These are phyloP conservation scores for Rousettus madagascariensis DNA, from an alignment of 2,797 vertebrate genomes.

Conservation along the genomic window DNA sequence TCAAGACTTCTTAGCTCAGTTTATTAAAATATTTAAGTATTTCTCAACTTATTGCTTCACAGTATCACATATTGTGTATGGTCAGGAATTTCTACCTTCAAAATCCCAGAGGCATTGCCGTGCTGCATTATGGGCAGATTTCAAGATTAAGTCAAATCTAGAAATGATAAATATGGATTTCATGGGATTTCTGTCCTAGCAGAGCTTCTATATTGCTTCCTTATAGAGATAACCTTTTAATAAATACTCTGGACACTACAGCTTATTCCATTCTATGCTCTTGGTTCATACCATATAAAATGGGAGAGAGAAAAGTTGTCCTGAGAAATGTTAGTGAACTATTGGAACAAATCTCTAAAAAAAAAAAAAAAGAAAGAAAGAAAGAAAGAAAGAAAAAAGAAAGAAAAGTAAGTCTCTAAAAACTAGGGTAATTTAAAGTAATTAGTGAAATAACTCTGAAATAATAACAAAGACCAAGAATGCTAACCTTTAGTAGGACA, in stretches of 20 bases:
- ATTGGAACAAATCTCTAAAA: neutral
- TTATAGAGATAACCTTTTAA: neutral
- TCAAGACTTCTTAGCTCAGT: neutral
- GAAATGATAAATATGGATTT: neutral
- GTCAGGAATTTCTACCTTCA: neutral
- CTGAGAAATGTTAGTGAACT: neutral
- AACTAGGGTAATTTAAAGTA: slow-evolving; percentile 31
- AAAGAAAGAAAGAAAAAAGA: too few species aligned
- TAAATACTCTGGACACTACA: neutral
- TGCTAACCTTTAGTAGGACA: neutral
- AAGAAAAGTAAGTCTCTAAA: neutral
- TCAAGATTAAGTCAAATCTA: neutral
- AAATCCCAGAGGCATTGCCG: neutral
- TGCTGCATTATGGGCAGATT: neutral
- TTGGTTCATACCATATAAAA: neutral
- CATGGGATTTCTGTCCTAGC: neutral
- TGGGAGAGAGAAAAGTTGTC: neutral
- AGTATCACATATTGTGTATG: neutral
- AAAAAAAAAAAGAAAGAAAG: slow-evolving; percentile 41
- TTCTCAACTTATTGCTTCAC: neutral
- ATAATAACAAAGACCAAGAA: slow-evolving; percentile 42
- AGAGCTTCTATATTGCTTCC: neutral
- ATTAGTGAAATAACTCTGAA: slow-evolving; percentile 49
- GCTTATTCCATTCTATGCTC: neutral
- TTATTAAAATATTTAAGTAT: neutral